A percentile compares a stretch with the other conserved stretches of the same genome.
phyloP scores from a whole-genome alignment of 2,113 vertebrate species.

The Fulmarus glacialis region DNA sequence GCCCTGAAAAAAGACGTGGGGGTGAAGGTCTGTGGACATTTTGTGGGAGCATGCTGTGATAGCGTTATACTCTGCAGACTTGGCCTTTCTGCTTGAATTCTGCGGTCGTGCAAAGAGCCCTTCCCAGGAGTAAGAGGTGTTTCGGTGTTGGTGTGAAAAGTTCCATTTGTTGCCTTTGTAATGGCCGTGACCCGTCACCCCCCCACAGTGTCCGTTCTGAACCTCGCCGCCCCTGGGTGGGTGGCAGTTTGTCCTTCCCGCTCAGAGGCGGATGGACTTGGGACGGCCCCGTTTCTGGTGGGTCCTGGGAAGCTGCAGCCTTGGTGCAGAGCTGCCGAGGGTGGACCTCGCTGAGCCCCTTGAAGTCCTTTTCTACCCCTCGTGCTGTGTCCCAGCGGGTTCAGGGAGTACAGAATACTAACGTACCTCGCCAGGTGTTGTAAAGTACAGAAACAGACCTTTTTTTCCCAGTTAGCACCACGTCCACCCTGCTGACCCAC shows the following conservation, averaged over 20 bases:
- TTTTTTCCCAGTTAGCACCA: background rate
- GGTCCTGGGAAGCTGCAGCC: background rate
- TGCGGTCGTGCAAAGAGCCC: background rate
- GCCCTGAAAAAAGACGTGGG: background rate
- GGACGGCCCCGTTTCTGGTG: background rate
- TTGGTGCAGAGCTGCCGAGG: background rate
- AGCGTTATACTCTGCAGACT: rapidly evolving
- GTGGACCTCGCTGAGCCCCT: background rate
- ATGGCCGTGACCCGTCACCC: no score
- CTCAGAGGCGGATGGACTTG: background rate
- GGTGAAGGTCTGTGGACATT: background rate
- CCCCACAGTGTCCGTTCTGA: background rate
- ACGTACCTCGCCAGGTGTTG: rapidly evolving
- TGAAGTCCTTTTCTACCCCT: background rate
- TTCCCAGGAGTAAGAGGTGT: background rate
- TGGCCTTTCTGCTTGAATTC: background rate
- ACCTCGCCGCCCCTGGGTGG: no score
- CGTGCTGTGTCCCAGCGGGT: background rate
- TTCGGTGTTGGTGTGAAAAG: background rate
- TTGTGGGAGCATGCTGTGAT: no score
- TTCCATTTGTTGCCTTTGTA: background rate
- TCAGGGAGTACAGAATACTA: background rate
- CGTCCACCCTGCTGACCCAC: no score
- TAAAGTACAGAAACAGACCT: no score
- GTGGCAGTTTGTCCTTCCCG: background rate